phyloP scores from a whole-genome alignment of 2,113 vertebrate species.

The Cyprinus carpio region DNA sequence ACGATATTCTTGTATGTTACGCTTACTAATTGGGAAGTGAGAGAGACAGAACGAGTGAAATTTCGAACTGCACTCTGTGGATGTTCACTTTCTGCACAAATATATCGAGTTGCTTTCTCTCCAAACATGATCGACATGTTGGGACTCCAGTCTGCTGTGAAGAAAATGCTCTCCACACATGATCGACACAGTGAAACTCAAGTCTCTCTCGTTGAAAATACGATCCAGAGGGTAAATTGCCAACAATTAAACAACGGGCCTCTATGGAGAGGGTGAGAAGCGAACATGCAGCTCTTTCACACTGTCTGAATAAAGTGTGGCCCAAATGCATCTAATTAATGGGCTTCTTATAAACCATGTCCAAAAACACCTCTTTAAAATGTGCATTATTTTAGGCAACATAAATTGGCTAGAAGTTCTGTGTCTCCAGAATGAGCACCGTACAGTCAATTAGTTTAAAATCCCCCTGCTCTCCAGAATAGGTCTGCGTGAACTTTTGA shows the following conservation, averaged over 20 bases:
- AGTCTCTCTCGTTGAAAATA: conserved; percentile 57
- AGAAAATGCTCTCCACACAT: conserved; percentile 50
- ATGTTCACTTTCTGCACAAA: conserved; percentile 56
- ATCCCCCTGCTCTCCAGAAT: conserved; percentile 36
- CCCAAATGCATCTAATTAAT: conserved; percentile 58
- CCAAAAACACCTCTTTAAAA: conserved; percentile 64
- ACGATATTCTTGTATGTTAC: conserved; percentile 47
- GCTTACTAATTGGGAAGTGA: conserved; percentile 7
- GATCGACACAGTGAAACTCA: conserved; percentile 63
- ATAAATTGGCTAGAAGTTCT: conserved; percentile 53
- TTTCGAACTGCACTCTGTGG: not conserved
- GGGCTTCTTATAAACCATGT: conserved; percentile 55
- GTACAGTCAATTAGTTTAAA: conserved; percentile 53
- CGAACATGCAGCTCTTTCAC: conserved; percentile 55
- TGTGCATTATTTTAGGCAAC: conserved; percentile 62
- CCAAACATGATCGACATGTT: conserved; percentile 71
- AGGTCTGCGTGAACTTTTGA: conserved; percentile 45
- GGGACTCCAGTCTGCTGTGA: conserved; percentile 48
- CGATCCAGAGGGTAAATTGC: conserved; percentile 52
- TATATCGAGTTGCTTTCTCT: conserved; percentile 59
- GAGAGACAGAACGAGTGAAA: conserved; percentile 11
- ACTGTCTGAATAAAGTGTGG: conserved; percentile 48
- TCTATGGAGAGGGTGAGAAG: conserved; percentile 43
- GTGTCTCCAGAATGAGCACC: conserved; percentile 47
- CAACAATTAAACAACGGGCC: conserved; percentile 52